Base-by-base conservation (phyloP, 2,888 invertebrate genomes). In the Spilosoma lubricipeda region DNA sequence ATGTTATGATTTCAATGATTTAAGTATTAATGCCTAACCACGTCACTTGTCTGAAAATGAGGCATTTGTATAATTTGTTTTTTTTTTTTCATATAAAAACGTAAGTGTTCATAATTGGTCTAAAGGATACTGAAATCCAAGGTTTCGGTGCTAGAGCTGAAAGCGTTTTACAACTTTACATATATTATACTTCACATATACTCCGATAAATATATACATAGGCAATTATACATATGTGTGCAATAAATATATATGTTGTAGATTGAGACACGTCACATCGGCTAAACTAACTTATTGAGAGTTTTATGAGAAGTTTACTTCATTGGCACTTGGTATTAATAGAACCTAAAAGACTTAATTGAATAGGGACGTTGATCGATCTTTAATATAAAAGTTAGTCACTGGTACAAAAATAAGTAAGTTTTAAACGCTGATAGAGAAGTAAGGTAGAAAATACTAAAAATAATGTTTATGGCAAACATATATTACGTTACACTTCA, bases 91-190 rank as follows among this genome's bases (percentile, higher is more conserved):
- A 56, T 56, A 81, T 86, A 83, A 86, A 87, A 91, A 93, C 93
- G 89, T 87, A 93, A 90, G 95, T 94, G 94, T 94, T 94, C 94
- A 94, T 88, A 88, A 90, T 83, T 93, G 93, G 90, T 94, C 94
- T 94, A 94, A 94, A 94, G 84, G 79, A 79, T 82, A 84, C 87
- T 88, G 88, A 85, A 87, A 88, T 88, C 84, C 90, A 90, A 91
- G 87, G 88, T 90, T 90, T 91, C 90, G 94, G 95, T 95, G 94
- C 94, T 94, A 94, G 85, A 77, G 81, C 85, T 83, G 85, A 83
- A 86, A 89, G 88, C 85, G 88, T 72, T 89, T 87, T 88, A 88
- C 83, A 87, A 86, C 81, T 85, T 84, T 86, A 82, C 81, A 82
- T 76, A 76, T 80, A 84, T 80, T 85, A 83, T 82, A 84, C 82